A percentile compares a stretch with the other conserved stretches of the same genome.
Conservation (phyloP, 2,888 invertebrate genomes). For the Norana najaformis region DNA sequence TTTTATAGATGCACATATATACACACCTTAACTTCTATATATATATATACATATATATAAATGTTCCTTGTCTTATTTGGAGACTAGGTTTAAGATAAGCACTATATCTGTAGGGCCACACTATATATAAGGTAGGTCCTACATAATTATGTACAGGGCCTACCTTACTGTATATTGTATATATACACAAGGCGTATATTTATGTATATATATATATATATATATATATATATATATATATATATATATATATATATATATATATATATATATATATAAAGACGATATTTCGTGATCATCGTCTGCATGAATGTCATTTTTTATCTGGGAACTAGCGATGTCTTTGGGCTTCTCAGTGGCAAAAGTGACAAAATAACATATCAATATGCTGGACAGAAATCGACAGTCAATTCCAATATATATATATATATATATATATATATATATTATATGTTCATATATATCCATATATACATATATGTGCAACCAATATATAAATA, state of each 20-base stretch:
- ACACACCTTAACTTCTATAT: neutral
- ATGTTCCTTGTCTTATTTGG: neutral
- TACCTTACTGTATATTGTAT: too few species aligned
- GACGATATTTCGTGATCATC: too few species aligned
- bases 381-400: neutral
- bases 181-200: too few species aligned
- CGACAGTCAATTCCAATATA: neutral
- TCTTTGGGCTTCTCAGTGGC: neutral
- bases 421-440: neutral
- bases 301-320: neutral
- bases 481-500: neutral
- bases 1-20: neutral
- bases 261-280: too few species aligned
- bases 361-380: neutral
- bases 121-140: too few species aligned
- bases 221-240: too few species aligned
- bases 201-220: too few species aligned
- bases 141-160: too few species aligned
- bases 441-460: neutral
- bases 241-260: too few species aligned
- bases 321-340: neutral
- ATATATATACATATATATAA: neutral
- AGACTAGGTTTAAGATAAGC: neutral
- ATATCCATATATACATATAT: neutral
- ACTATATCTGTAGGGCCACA: too few species aligned